Base-by-base conservation (phyloP, 2,888 invertebrate genomes). In the Netelia inedita region DNA sequence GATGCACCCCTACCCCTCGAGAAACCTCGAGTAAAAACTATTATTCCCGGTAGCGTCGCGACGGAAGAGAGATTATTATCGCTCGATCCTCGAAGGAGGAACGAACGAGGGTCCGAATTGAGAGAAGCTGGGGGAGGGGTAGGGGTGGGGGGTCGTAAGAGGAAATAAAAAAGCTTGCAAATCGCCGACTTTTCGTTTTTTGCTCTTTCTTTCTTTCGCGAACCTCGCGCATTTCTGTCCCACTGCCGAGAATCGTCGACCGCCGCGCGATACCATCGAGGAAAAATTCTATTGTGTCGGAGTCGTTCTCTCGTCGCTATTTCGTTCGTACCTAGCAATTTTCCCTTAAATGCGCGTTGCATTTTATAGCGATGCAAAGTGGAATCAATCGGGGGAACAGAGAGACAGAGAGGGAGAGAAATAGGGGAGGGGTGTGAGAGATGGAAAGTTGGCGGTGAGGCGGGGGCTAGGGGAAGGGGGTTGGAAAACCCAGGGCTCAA, bases 301-400 rank as follows among this genome's bases (percentile, higher is more conserved):
- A 80, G 68, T 43, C 79, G 79, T 85, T 82, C 79, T 53, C 74
- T 23, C 65, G 59, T 16, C 57, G 57, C 66, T 46, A 75, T 82
- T 80, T 79, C 74, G 74, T 85, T 74, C 85, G 79, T 82, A 82
- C 78, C 85, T n/a, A 74, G 85, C 83, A 86, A 86, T 85, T 83
- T 83, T 76, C 78, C 79, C 85, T 88, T 87, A 86, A 87, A 87
- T 82, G 88, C 86, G 83, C 76, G 80, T 79, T 81, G 82, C 85
- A 85, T 87, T 80, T 86, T 85, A 83, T 83, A 83, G 86, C 85
- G 85, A 87, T 86, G 86, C 86, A 88, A 85, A 87, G 88, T 86
- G 84, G 87, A 79, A 86, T 86, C 86, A 87, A 88, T 88, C 88
- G 88, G 80, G 72, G 82, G 71, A 72, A 85, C 73, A 85, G 82